A percentile compares a stretch with the other conserved stretches of the same genome.
phyloP scores from a whole-genome alignment of 2,888 invertebrate species.

The Eubasilissa splendida region DNA sequence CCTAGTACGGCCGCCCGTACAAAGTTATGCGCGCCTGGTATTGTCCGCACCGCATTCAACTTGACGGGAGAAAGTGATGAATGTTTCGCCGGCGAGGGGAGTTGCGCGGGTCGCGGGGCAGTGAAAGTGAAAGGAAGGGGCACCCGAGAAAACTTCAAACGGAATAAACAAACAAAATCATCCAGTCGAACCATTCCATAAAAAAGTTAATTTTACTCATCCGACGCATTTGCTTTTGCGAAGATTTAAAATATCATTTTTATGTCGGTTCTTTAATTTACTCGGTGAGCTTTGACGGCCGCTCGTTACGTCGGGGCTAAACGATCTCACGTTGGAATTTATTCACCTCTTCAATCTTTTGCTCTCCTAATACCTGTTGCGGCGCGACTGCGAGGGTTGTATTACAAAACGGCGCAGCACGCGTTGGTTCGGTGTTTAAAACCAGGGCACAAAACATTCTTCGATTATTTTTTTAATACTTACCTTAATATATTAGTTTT shows the following conservation, averaged over 20 bases:
- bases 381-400: constrained; percentile 3
- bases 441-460: neutral
- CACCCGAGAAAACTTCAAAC: constrained; percentile 18
- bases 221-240: neutral
- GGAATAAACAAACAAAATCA: constrained; percentile 7
- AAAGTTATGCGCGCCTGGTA: constrained; percentile 22
- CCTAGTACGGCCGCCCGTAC: constrained; percentile 7
- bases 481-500: too few relatives aligned
- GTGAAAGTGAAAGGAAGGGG: constrained; percentile 36
- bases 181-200: neutral
- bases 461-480: neutral
- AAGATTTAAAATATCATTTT: neutral
- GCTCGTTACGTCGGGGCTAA: neutral
- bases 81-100: neutral
- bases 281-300: neutral
- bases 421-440: neutral
- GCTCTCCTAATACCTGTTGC: constrained; percentile 31
- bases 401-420: constrained; percentile 8
- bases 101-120: neutral
- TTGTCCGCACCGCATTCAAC: constrained; percentile 11
- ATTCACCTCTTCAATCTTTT: constrained; percentile 14
- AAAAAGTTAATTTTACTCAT: neutral
- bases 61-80: constrained; percentile 32
- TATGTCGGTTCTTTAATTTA: neutral
- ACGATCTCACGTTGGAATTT: constrained; percentile 19